Percentiles rank a stretch among this genome's conserved stretches.
phyloP scores from a whole-genome alignment of 2,797 vertebrate species.

The Gallinago solitaria region DNA sequence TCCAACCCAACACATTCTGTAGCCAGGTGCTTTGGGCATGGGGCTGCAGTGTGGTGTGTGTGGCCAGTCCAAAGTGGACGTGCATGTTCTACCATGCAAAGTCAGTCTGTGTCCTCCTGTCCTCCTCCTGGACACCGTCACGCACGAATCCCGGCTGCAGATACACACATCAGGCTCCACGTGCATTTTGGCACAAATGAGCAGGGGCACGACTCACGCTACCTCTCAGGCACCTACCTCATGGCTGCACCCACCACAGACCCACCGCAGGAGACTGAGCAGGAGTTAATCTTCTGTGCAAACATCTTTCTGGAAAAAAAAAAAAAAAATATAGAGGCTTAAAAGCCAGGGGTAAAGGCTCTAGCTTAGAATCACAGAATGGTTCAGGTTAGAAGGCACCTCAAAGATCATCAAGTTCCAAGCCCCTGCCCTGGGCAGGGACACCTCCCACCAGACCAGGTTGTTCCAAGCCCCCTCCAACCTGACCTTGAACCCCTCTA shows the following conservation, averaged over 20 bases:
- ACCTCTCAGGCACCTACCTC: accelerated
- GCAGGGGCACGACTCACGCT: not conserved
- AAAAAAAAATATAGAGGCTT: accelerated
- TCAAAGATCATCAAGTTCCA: too few species aligned
- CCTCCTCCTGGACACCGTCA: not conserved
- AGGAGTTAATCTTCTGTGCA: not conserved
- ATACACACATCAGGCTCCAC: accelerated
- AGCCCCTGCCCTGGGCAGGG: too few species aligned
- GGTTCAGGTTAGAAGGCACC: too few species aligned
- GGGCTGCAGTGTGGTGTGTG: not conserved
- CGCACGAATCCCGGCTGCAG: not conserved
- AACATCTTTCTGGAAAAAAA: not conserved
- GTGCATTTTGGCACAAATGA: accelerated
- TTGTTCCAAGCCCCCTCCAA: too few species aligned
- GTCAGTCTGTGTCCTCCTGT: not conserved
- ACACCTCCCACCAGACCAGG: too few species aligned
- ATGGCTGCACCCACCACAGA: accelerated
- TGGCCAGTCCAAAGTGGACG: accelerated
- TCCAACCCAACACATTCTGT: too few species aligned
- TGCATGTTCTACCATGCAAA: not conserved
- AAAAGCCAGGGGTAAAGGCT: not conserved
- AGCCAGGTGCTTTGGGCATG: not conserved
- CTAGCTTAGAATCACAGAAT: too few species aligned
- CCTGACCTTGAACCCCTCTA: too few species aligned
- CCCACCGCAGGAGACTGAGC: not conserved